phyloP scores from a whole-genome alignment of 2,888 invertebrate species.

The Agrotis clavis region DNA sequence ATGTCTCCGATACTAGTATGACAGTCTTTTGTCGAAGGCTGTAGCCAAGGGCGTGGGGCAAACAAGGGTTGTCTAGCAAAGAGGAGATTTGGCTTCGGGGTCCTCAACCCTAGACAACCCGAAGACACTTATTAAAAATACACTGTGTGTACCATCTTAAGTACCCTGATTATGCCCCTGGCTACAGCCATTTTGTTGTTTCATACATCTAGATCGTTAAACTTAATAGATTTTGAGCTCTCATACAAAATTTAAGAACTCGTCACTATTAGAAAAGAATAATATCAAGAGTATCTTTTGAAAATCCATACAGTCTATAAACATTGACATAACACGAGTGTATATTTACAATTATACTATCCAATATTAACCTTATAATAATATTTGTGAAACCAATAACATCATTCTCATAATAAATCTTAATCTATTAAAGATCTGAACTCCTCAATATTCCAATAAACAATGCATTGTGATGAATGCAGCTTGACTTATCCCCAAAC shows the following conservation, averaged over 20 bases:
- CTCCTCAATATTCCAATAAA: conserved; percentile 51
- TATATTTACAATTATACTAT: conserved; percentile 58
- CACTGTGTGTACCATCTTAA: conserved; percentile 22
- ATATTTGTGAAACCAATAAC: conserved; percentile 54
- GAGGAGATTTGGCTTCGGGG: conserved; percentile 49
- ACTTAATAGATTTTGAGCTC: conserved; percentile 35
- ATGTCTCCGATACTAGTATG: conserved; percentile 42
- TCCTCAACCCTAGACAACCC: conserved; percentile 52
- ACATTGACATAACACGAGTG: conserved; percentile 43
- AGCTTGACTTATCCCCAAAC: conserved; percentile 22
- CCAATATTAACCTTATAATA: conserved; percentile 44
- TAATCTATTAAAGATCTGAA: conserved; percentile 56
- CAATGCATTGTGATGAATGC: conserved; percentile 55
- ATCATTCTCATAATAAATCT: conserved; percentile 47
- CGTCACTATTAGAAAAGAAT: conserved; percentile 39
- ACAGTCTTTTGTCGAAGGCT: conserved; percentile 55
- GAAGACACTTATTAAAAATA: conserved; percentile 30
- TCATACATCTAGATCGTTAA: conserved; percentile 36
- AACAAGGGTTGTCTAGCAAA: conserved; percentile 38
- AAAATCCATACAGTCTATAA: conserved; percentile 48
- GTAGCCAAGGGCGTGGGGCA: conserved; percentile 26
- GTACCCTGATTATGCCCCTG: conserved; percentile 20
- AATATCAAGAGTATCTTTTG: conserved; percentile 44
- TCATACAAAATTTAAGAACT: conserved; percentile 35
- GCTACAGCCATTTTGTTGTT: conserved; percentile 43